Evolutionary conservation across 2,113 vertebrate species (phyloP), one percentile per base, ranked within the genome.

Genomic region (Semnopithecus entellus): DNA sequence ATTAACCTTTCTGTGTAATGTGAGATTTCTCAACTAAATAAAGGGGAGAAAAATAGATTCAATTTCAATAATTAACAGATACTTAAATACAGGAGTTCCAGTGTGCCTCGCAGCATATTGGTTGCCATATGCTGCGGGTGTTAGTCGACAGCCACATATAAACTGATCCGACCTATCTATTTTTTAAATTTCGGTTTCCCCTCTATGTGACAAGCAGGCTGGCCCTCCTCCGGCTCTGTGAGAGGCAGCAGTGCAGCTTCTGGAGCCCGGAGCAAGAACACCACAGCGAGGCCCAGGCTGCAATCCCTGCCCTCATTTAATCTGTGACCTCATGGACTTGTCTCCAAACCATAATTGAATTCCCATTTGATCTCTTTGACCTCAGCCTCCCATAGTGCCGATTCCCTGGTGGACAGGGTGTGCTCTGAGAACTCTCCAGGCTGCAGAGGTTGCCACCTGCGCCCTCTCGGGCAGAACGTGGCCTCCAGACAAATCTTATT

Each of bases 1-100:
- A 95, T 94, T 95, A 97, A 96, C 96, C 93, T 96, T 89, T 84
- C 80, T 48, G 35, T 87, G 95, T 97, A 93, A 96, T 70, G 61
- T 73, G 94, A 97, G 87, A 94, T 94, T 97, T 91, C 93, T 88
- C 89, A 48, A 88, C 43, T 66, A 80, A 88, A 75, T 66, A 73
- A 73, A 96, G 82, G 59, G 75, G n/a, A 2, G 20, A 48, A 9
- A 91, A 89, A 79, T 57, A 72, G 90, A 88, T 80, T 91, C 70
- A 1, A 12, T 72, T 89, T 97, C 92, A 88, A 96, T 93, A 95
- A 92, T 43, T 27, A 94, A 76, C 90, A 96, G 95, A 92, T 76
- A n/a, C 68, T 43, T 20, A 16, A 64, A 43, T 25, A 48, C 32
- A 43, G 81, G 50, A 40, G 48, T 83, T 38, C 40, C 61, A 61